Evolutionary conservation across 2,888 invertebrate species (phyloP).

Genomic region (Elysia crispata): DNA sequence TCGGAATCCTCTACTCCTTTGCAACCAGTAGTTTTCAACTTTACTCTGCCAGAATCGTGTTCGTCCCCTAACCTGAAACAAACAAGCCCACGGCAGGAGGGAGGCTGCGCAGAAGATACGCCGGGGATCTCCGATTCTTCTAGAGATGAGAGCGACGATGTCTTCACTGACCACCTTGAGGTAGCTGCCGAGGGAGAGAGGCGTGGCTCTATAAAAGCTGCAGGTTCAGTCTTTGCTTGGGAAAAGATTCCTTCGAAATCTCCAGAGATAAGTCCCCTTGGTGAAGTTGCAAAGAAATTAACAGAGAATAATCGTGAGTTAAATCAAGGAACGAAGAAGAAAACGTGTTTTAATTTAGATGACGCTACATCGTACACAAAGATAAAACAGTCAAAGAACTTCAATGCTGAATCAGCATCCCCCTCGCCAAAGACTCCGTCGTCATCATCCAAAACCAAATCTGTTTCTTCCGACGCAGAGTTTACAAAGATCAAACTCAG

Average conservation of each 20-base stretch:
- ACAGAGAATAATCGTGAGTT: no score
- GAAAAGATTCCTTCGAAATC: slow-evolving; percentile 20
- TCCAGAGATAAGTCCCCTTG: background rate
- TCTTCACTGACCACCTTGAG: background rate
- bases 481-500: slow-evolving; percentile 18
- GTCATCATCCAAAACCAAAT: background rate
- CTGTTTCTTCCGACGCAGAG: background rate
- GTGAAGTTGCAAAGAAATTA: no score
- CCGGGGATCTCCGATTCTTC: background rate
- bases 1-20: no score
- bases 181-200: background rate
- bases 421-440: background rate
- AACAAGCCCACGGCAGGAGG: no score
- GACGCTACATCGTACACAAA: no score
- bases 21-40: no score
- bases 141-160: slow-evolving; percentile 28
- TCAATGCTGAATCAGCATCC: background rate
- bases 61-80: no score
- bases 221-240: slow-evolving; percentile 38
- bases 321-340: no score
- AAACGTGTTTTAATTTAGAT: no score
- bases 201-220: background rate
- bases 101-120: no score
- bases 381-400: no score
- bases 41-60: no score